Conservation (phyloP, 1,140 invertebrate genomes). For the Chelonus insularis region DNA sequence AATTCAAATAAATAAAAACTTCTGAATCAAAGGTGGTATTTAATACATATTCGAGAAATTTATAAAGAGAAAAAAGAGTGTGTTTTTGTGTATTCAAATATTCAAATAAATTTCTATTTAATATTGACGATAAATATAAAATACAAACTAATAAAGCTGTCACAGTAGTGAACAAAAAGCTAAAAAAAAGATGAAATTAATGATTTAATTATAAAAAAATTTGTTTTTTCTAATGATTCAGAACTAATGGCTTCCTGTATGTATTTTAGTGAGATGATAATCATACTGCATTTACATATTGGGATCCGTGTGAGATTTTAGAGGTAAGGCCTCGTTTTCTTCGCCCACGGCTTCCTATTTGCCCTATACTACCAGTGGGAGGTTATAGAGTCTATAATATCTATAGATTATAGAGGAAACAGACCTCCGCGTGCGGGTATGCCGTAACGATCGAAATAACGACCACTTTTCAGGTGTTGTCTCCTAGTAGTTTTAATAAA, state of each 20-base stretch:
- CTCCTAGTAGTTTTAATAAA: slow-evolving; percentile 41
- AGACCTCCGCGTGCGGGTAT: slow-evolving; percentile 41
- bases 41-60: no score
- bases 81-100: no score
- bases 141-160: no score
- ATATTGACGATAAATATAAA: no score
- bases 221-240: slow-evolving; percentile 15
- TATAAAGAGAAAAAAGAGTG: no score
- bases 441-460: slow-evolving; percentile 38
- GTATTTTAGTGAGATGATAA: slow-evolving; percentile 44
- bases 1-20: no score
- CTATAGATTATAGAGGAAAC: slow-evolving; percentile 28
- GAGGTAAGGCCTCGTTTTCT: slow-evolving; percentile 40
- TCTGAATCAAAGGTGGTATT: no score
- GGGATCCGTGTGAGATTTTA: slow-evolving; percentile 37
- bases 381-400: neutral
- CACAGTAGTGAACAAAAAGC: neutral
- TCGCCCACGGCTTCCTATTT: slow-evolving; percentile 37
- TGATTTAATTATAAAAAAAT: slow-evolving; percentile 32
- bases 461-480: slow-evolving; percentile 26
- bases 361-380: slow-evolving; percentile 36
- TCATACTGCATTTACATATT: slow-evolving; percentile 45
- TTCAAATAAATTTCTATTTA: no score
- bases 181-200: neutral
- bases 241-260: slow-evolving; percentile 39